Conservation (phyloP, 2,797 vertebrate genomes). For the Propithecus perrieri region DNA sequence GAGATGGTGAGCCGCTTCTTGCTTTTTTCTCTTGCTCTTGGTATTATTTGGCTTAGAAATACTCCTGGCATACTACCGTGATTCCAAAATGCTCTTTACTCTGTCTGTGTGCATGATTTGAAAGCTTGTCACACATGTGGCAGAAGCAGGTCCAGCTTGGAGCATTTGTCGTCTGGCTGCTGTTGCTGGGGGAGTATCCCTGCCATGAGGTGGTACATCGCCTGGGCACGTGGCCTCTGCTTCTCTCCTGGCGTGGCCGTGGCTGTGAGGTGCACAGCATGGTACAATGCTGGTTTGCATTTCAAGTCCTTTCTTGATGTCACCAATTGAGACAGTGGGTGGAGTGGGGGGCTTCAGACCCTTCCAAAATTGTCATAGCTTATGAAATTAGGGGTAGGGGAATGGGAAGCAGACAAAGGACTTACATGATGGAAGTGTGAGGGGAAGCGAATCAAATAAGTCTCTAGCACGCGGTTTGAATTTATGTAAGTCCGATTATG, state of each 20-base stretch:
- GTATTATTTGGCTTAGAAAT: conserved; percentile 32
- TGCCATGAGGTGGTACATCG: neutral
- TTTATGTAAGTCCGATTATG: conserved; percentile 36
- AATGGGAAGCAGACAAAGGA: conserved; percentile 4
- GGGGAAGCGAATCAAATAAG: neutral
- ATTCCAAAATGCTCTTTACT: neutral
- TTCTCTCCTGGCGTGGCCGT: neutral
- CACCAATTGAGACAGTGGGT: neutral
- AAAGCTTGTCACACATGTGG: neutral
- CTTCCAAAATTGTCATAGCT: neutral
- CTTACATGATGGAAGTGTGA: conserved; percentile 6
- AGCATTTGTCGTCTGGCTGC: neutral
- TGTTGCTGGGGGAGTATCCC: neutral
- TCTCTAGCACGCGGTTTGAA: conserved; percentile 47
- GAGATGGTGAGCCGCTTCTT: neutral
- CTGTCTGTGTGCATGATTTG: neutral
- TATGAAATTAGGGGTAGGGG: neutral
- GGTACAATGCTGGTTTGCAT: neutral
- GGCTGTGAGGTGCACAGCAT: neutral
- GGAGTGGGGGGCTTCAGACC: neutral
- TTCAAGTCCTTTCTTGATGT: neutral
- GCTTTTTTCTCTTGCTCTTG: neutral
- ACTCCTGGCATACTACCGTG: neutral
- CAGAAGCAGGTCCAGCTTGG: neutral
- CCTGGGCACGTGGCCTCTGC: neutral